phyloP scores from a whole-genome alignment of 2,113 vertebrate species.

The Puffinus mauretanicus region DNA sequence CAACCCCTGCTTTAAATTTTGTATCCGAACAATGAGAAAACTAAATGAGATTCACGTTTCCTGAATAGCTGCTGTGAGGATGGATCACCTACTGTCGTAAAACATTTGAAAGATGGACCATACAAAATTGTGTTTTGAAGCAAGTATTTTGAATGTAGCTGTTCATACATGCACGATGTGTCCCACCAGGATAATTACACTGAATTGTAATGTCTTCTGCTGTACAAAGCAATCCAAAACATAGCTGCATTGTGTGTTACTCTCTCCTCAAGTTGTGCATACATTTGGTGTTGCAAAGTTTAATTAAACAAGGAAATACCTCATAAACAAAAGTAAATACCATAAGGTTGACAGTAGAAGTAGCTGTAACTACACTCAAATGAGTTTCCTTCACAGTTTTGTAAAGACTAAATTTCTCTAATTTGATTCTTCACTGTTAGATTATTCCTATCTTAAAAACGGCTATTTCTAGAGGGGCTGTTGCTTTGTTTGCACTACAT shows the following conservation, averaged over 20 bases:
- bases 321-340: conserved; percentile 6
- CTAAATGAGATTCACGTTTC: background rate
- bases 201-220: background rate
- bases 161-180: background rate
- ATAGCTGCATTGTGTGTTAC: background rate
- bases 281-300: background rate
- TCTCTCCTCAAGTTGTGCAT: background rate
- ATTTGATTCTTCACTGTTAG: background rate
- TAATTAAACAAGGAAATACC: conserved; percentile 3
- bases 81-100: background rate
- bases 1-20: background rate
- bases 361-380: background rate
- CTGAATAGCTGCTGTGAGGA: background rate
- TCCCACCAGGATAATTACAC: background rate
- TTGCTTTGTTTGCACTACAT: background rate
- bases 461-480: background rate
- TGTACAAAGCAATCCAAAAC: background rate
- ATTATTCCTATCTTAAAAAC: background rate
- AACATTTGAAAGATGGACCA: background rate
- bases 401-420: background rate
- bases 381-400: background rate
- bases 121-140: background rate
- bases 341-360: background rate
- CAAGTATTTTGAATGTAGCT: background rate
- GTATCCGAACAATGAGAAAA: background rate